Conservation (phyloP, 2,797 vertebrate genomes). For the Sebastiscus tertius region DNA sequence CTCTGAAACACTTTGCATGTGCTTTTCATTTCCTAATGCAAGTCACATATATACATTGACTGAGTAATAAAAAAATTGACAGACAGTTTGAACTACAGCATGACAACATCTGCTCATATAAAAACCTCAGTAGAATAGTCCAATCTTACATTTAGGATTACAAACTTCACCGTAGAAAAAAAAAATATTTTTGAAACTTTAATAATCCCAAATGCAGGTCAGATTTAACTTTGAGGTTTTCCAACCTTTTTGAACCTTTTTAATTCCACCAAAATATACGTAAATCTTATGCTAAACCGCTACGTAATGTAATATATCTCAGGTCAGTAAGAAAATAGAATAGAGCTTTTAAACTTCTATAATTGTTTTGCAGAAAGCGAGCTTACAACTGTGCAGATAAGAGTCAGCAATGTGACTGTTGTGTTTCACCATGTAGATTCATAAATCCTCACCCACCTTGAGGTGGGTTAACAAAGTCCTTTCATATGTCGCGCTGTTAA, state of each 20-base stretch:
- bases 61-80: neutral
- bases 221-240: neutral
- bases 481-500: slow-evolving; percentile 23
- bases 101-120: neutral
- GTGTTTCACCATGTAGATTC: slow-evolving; percentile 4
- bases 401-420: neutral
- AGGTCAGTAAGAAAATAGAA: neutral
- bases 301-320: neutral
- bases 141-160: neutral
- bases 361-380: neutral
- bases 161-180: neutral
- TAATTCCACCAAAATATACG: neutral
- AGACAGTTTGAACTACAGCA: neutral
- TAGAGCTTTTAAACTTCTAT: neutral
- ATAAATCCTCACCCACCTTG: slow-evolving; percentile 49
- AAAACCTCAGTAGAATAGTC: neutral
- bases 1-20: neutral
- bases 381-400: neutral
- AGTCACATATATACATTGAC: neutral
- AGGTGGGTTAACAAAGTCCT: slow-evolving; percentile 34
- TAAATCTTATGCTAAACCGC: neutral
- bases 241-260: slow-evolving; percentile 10
- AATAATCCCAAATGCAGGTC: neutral
- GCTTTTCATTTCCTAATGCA: neutral
- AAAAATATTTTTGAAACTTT: neutral